These are phyloP conservation scores for Rutpela maculata DNA, from an alignment of 2,888 invertebrate species.

Conservation along the genomic window DNA sequence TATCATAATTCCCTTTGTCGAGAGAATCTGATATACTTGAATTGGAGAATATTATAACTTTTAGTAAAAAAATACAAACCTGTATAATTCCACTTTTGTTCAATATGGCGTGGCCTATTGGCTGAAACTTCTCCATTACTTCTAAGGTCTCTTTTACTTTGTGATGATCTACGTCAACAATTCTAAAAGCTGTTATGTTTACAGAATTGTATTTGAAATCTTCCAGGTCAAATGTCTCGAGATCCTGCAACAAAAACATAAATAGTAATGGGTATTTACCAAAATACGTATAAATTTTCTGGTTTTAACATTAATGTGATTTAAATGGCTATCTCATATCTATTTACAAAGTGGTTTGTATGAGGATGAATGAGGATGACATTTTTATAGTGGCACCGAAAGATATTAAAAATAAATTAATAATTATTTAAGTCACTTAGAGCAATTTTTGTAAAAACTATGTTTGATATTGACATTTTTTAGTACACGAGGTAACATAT, in stretches of 20 bases:
- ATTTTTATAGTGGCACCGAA: no score
- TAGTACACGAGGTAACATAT: no score
- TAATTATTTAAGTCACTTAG: no score
- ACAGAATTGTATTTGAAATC: conserved; percentile 96
- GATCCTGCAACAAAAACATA: conserved; percentile 78
- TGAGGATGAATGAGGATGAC: no score
- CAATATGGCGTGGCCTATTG: conserved; percentile 86
- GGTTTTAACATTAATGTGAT: not conserved
- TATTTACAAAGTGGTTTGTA: not conserved
- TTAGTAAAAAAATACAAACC: conserved; percentile 71
- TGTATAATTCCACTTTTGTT: conserved; percentile 82
- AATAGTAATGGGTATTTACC: not conserved
- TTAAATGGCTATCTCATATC: not conserved
- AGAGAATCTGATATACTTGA: not conserved
- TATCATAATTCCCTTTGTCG: not conserved
- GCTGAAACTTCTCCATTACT: conserved; percentile 92
- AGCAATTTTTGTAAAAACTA: no score
- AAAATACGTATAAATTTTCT: not conserved
- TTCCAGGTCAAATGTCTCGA: conserved; percentile 91
- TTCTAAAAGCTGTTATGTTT: conserved; percentile 95
- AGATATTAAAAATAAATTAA: no score
- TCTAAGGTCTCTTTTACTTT: conserved; percentile 85
- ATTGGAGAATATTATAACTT: not conserved
- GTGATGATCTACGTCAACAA: conserved; percentile 88
- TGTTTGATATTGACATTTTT: no score